Base-by-base conservation (phyloP, 2,797 vertebrate species). In the Leptatherina wallacei region DNA sequence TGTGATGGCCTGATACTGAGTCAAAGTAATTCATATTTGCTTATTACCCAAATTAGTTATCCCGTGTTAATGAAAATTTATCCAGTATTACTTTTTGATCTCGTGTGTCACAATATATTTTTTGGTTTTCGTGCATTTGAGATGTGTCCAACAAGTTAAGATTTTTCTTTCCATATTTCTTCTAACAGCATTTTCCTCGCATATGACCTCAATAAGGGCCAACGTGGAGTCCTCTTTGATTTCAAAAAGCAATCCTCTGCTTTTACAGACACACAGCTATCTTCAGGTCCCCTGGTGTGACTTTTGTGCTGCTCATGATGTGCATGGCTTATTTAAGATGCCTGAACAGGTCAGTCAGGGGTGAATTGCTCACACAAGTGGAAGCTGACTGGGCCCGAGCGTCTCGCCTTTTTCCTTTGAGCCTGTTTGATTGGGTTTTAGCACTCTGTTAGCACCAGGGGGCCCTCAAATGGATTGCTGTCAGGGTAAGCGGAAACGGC, bases 381-480 rank as follows among this genome's bases (percentile, higher is more conserved):
- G 83, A 89, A 83, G 88, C 58, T 14, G 40, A 58, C 72, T 66
- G 75, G 76, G 77, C 58, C 74, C 0, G 27, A 66, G 78, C 35
- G 65, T 80, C 84, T 86, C 24, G 57, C 65, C 71, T 76, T 78
- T 83, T 80, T 63, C 79, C 62, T 83, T 81, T 58, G 83, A 84
- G 86, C 70, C 77, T 66, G 78, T 87, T 84, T 92, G 89, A 93
- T 92, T 90, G 85, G 87, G 87, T 91, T 91, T 92, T 89, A 92
- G 86, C 91, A 87, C 87, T 87, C 84, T 75, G 75, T 92, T 90
- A 86, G 87, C 81, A 81, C 79, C 80, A 49, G 78, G 77, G 81
- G 75, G 78, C 82, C 82, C 82, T 82, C 81, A 85, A 86, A 93
- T 88, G 85, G 88, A 91, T 89, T 90, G 85, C 87, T 93, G 90